These are phyloP conservation scores for Botia kubotai DNA, from an alignment of 2,797 vertebrate genomes.

Conservation along the genomic window DNA sequence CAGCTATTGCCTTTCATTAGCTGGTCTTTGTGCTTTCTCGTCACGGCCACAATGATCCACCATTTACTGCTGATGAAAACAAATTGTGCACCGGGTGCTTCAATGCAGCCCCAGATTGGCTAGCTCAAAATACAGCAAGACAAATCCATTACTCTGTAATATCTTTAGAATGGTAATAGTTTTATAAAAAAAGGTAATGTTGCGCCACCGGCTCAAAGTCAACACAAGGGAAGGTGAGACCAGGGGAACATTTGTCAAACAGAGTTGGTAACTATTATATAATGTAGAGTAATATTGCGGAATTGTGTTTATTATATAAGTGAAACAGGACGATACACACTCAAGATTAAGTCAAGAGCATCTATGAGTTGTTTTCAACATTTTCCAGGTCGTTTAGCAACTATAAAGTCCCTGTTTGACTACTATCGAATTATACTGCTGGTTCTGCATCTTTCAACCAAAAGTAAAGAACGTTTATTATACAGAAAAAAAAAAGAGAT, in stretches of 20 bases:
- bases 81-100: slow-evolving; percentile 62
- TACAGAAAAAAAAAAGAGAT: slow-evolving; percentile 24
- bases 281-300: not conserved
- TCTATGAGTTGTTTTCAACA: not conserved
- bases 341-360: not conserved
- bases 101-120: slow-evolving; percentile 60
- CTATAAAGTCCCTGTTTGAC: not conserved
- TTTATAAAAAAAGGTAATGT: slow-evolving; percentile 36
- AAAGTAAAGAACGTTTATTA: slow-evolving; percentile 54
- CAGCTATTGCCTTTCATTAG: slow-evolving; percentile 65
- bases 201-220: slow-evolving; percentile 13
- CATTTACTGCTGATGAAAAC: slow-evolving; percentile 67
- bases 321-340: not conserved
- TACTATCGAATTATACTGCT: slow-evolving; percentile 25
- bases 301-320: not conserved
- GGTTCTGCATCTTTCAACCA: slow-evolving; percentile 35
- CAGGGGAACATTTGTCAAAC: not conserved
- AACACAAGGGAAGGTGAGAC: slow-evolving; percentile 13
- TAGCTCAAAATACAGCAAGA: slow-evolving; percentile 46
- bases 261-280: not conserved
- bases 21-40: slow-evolving; percentile 60
- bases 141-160: slow-evolving; percentile 57
- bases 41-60: slow-evolving; percentile 62
- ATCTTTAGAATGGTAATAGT: slow-evolving; percentile 57
- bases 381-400: not conserved